Conservation (phyloP, 92 coral and sea anemone genomes). For the Ricordea florida region DNA sequence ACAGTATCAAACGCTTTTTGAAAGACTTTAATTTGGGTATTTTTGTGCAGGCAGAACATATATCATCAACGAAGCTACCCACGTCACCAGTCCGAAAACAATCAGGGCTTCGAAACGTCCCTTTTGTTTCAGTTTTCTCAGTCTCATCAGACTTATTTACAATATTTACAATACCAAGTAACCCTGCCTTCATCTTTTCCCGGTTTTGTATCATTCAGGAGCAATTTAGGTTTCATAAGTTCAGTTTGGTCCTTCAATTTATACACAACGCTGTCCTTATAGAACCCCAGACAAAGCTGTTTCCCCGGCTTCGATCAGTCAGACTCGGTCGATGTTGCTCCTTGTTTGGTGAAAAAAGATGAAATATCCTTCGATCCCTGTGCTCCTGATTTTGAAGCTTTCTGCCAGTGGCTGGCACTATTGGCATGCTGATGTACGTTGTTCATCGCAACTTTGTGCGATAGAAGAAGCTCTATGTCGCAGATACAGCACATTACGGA, state of each 20-base stretch:
- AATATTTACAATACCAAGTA: slow-evolving; percentile 45
- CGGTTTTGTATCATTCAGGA: slow-evolving; percentile 12
- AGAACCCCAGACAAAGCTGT: slow-evolving; percentile 39
- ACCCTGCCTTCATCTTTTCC: slow-evolving; percentile 25
- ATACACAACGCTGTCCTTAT: not conserved
- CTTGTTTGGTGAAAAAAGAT: not conserved
- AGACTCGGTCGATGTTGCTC: not conserved
- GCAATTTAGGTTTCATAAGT: slow-evolving; percentile 1
- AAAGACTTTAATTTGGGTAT: slow-evolving; percentile 39
- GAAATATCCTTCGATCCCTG: not conserved
- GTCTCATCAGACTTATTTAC: not conserved
- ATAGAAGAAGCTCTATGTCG: not conserved
- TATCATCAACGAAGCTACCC: slow-evolving; percentile 29
- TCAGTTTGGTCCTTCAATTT: not conserved
- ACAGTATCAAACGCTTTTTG: slow-evolving; percentile 24
- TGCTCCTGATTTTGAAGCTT: not conserved
- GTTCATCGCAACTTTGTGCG: not conserved
- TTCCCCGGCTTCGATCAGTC: slow-evolving; percentile 9
- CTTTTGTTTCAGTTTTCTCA: not conserved
- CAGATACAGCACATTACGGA: slow-evolving; percentile 4
- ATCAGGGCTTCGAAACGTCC: not conserved
- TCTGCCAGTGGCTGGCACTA: not conserved
- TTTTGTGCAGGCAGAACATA: slow-evolving; percentile 24
- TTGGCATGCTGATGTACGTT: slow-evolving; percentile 12
- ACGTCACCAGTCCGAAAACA: slow-evolving; percentile 22